Conservation (phyloP, 2,113 vertebrate genomes). For the human region GRCh38 chr16:73355001-73355500, state of each 20-base stretch:
- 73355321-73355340: conserved; percentile 79
- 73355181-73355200: conserved; percentile 79
- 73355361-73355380: conserved; percentile 76
- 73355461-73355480: background rate
- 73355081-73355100: conserved; percentile 88
- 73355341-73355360: conserved; percentile 78
- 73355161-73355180: conserved; percentile 76
- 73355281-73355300: conserved; percentile 82
- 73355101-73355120: conserved; percentile 81
- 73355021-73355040: conserved; percentile 94
- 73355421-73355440: conserved; percentile 55
- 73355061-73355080: conserved; percentile 92
- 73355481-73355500: conserved; percentile 7
- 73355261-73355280: conserved; percentile 84
- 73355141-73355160: conserved; percentile 82
- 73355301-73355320: conserved; percentile 84
- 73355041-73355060: conserved; percentile 91
- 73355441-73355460: conserved; percentile 67
- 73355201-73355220: conserved; percentile 82
- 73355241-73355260: conserved; percentile 82
- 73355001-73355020: conserved; percentile 91
- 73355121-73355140: conserved; percentile 82
- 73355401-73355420: conserved; percentile 54
- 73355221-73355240: conserved; percentile 79
- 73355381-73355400: conserved; percentile 62